Conservation (phyloP, 2,888 invertebrate genomes). For the Patella depressa region DNA sequence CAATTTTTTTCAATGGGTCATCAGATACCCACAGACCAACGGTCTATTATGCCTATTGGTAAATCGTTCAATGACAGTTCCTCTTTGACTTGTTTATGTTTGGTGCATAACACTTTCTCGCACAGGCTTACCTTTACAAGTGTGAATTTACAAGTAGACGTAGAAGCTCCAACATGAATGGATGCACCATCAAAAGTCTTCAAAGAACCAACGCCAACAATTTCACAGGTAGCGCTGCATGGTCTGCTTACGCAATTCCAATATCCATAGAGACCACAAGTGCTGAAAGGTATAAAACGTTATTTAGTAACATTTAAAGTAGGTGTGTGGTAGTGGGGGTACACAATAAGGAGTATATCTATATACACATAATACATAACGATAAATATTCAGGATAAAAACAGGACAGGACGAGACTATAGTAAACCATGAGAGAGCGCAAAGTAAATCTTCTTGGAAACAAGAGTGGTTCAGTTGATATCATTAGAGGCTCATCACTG, state of each 20-base stretch:
- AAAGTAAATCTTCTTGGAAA: too few species aligned
- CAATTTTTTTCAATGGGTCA: too few species aligned
- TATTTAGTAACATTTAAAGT: too few species aligned
- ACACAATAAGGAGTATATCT: background rate
- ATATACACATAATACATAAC: background rate
- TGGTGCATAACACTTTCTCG: too few species aligned
- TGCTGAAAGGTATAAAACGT: constrained; percentile 32
- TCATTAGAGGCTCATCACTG: too few species aligned
- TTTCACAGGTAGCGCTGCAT: constrained; percentile 47
- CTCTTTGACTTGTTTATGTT: too few species aligned
- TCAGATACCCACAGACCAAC: background rate
- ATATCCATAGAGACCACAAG: constrained; percentile 42
- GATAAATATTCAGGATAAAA: too few species aligned
- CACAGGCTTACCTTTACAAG: constrained; percentile 41
- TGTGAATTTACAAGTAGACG: constrained; percentile 41
- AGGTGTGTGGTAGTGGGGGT: background rate
- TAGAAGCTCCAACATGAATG: constrained; percentile 35
- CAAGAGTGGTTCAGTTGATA: too few species aligned
- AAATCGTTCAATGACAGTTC: too few species aligned
- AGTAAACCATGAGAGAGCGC: too few species aligned
- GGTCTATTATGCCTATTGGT: too few species aligned
- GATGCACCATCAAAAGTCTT: constrained; percentile 55
- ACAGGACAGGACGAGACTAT: too few species aligned
- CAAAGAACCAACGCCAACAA: constrained; percentile 50
- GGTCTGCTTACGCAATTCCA: constrained; percentile 48